Evolutionary conservation across 1,140 invertebrate species (phyloP).

Genomic region (Drosophila fuyamai): DNA sequence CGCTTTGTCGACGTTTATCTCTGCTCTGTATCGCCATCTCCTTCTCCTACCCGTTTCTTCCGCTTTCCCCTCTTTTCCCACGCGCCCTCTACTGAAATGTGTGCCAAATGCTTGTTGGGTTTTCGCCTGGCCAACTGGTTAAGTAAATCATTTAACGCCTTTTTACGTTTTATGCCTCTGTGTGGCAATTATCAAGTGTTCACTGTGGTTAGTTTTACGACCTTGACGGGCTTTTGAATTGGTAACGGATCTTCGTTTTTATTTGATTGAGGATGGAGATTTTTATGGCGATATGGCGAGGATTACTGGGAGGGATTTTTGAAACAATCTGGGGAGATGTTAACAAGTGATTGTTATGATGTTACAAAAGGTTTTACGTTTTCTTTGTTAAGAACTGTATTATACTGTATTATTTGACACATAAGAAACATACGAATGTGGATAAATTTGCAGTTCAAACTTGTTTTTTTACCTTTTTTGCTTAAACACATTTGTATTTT

Average conservation of each 20-base stretch:
- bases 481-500: too few relatives aligned
- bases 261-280: conserved; percentile 2
- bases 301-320: conserved; percentile 12
- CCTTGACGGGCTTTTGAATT: conserved; percentile 27
- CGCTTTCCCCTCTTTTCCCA: conserved; percentile 10
- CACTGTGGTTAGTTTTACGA: conserved; percentile 40
- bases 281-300: conserved; percentile 20
- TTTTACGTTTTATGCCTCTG: conserved; percentile 46
- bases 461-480: too few relatives aligned
- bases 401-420: neutral
- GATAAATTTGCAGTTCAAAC: too few relatives aligned
- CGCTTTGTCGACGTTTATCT: conserved; percentile 79
- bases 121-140: conserved; percentile 50
- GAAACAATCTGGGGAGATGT: neutral
- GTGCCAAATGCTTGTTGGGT: conserved; percentile 55
- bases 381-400: neutral
- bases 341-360: conserved; percentile 15
- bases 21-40: conserved; percentile 31
- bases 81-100: conserved; percentile 40
- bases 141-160: conserved; percentile 80
- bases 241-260: conserved; percentile 26
- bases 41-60: neutral
- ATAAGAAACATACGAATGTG: too few relatives aligned
- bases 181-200: conserved; percentile 57
- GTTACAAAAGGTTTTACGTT: neutral